These are phyloP conservation scores for Mimachlamys varia DNA, from an alignment of 2,888 invertebrate genomes.

Conservation along the genomic window DNA sequence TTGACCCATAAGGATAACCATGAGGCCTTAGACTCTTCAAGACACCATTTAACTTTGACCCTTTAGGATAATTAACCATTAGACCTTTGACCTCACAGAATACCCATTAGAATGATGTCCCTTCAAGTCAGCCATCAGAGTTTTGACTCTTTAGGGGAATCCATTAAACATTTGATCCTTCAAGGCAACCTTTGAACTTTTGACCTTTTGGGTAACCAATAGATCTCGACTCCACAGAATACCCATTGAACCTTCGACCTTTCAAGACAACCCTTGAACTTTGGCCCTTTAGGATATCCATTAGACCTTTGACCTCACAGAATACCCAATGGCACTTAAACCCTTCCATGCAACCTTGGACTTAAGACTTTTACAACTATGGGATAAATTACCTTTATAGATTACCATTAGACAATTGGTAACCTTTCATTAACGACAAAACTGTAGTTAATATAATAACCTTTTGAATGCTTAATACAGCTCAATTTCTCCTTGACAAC, in stretches of 20 bases:
- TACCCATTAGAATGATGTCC: too few species aligned
- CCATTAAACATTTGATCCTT: too few species aligned
- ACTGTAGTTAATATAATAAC: neutral
- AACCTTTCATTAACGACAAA: neutral
- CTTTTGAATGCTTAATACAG: neutral
- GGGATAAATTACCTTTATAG: neutral
- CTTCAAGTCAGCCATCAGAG: neutral
- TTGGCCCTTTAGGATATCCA: neutral
- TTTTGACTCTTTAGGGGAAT: neutral
- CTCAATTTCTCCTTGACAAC: too few species aligned
- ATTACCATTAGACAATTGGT: too few species aligned
- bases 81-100: neutral
- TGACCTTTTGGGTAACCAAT: neutral
- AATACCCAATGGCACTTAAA: too few species aligned
- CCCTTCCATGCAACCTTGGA: neutral
- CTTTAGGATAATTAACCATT: neutral
- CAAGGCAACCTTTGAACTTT: neutral
- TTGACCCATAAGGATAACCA: neutral
- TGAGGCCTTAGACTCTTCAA: neutral
- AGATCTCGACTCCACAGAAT: neutral
- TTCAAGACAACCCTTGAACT: neutral
- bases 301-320: neutral
- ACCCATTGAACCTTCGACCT: neutral
- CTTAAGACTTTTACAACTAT: neutral
- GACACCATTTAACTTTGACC: neutral